phyloP scores from a whole-genome alignment of 2,888 invertebrate species.

The Buathra laborator region DNA sequence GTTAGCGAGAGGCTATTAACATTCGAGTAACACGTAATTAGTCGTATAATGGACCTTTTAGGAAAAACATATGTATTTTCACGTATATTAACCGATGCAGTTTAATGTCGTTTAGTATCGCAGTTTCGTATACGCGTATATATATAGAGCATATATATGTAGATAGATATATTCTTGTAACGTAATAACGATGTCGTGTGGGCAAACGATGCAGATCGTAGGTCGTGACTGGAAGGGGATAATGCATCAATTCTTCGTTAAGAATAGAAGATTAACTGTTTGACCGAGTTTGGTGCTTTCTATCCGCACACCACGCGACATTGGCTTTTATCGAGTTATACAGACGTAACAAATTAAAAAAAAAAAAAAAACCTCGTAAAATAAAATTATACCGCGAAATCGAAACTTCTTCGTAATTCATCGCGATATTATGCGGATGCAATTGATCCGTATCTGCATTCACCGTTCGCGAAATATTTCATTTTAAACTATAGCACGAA shows the following conservation, averaged over 20 bases:
- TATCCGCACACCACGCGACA: neutral
- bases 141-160: neutral
- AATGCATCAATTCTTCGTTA: constrained; percentile 52
- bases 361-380: constrained; percentile 5
- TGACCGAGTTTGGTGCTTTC: constrained; percentile 49
- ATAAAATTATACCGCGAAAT: neutral
- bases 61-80: constrained; percentile 25
- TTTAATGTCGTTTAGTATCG: neutral
- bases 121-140: neutral
- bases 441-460: constrained; percentile 20
- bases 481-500: neutral
- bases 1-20: constrained; percentile 40
- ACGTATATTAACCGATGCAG: neutral
- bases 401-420: neutral
- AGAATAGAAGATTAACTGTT: constrained; percentile 52
- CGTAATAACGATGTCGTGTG: constrained; percentile 51
- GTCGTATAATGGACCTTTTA: constrained; percentile 36
- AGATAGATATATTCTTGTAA: constrained; percentile 30
- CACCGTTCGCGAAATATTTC: constrained; percentile 2
- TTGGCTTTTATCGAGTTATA: constrained; percentile 22
- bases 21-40: constrained; percentile 46
- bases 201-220: constrained; percentile 56
- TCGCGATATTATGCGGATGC: constrained; percentile 1
- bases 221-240: constrained; percentile 53
- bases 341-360: constrained; percentile 1